These are phyloP conservation scores for Cheilosia vernalis DNA, from an alignment of 2,888 invertebrate genomes.

Conservation along the genomic window DNA sequence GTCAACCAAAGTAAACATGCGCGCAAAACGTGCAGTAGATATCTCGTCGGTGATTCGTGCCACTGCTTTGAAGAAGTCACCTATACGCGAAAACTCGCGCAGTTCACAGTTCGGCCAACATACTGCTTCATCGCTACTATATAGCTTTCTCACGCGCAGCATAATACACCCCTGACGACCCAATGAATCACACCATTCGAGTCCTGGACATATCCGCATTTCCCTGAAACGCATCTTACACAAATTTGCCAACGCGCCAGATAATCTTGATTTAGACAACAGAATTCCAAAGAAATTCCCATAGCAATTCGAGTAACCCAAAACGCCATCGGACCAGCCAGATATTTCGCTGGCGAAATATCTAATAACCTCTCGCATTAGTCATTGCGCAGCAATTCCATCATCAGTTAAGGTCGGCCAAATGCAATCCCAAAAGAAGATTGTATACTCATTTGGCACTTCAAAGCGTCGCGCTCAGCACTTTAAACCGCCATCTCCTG, in stretches of 20 bases:
- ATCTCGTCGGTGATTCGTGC: too few relatives aligned
- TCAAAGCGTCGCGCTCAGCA: conserved; percentile 37
- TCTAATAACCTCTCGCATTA: conserved; percentile 37
- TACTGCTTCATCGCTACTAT: too few relatives aligned
- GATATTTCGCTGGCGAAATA: too few relatives aligned
- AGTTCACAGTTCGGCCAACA: too few relatives aligned
- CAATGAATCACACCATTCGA: not conserved
- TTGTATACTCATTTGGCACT: conserved; percentile 37
- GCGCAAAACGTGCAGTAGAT: too few relatives aligned
- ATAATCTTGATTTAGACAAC: conserved; percentile 1
- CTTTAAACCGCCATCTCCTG: conserved; percentile 16
- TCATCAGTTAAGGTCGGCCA: conserved; percentile 65
- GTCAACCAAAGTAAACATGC: too few relatives aligned
- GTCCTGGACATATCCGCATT: not conserved
- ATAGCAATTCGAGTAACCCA: conserved; percentile 8
- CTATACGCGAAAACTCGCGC: too few relatives aligned
- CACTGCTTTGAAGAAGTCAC: too few relatives aligned
- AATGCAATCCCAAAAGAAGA: conserved; percentile 30
- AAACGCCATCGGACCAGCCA: not conserved
- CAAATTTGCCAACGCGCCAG: not conserved
- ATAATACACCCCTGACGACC: not conserved
- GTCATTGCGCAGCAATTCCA: conserved; percentile 46
- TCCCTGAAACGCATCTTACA: conserved; percentile 27
- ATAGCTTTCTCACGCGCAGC: too few relatives aligned
- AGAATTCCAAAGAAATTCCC: conserved; percentile 21